Evolutionary conservation across 2,888 invertebrate genomes (phyloP).

Genomic region (Drosophila antonietae): DNA sequence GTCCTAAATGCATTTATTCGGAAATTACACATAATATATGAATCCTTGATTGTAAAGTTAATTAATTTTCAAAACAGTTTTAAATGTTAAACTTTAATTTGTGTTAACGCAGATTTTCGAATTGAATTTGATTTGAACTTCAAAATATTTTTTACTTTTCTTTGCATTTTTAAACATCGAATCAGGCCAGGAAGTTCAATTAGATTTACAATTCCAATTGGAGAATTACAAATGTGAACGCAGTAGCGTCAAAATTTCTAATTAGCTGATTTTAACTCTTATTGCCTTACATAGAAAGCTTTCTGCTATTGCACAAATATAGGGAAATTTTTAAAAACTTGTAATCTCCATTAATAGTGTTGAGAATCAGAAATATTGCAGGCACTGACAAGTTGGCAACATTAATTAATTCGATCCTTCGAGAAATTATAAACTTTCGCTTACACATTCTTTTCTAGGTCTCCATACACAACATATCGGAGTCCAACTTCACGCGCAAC

Average conservation of each 20-base stretch:
- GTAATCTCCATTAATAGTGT: neutral
- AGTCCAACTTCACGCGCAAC: constrained; percentile 83
- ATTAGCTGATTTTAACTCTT: neutral
- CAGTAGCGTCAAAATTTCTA: neutral
- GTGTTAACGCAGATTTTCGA: too few species aligned
- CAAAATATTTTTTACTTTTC: too few species aligned
- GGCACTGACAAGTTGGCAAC: neutral
- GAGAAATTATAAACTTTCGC: neutral
- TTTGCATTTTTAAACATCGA: too few species aligned
- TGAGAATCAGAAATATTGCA: neutral
- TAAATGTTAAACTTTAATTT: too few species aligned
- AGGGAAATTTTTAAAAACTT: neutral
- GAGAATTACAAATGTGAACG: too few species aligned
- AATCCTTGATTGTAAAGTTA: neutral
- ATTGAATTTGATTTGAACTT: too few species aligned
- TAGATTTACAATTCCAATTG: neutral
- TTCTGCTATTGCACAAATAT: neutral
- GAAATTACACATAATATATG: neutral
- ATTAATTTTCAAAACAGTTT: neutral
- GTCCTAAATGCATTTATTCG: constrained; percentile 17
- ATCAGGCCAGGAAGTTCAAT: too few species aligned
- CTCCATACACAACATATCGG: constrained; percentile 84
- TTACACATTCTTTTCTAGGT: constrained; percentile 69
- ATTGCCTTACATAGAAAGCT: neutral
- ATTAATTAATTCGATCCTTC: neutral